Evolutionary conservation across 2,888 invertebrate species (phyloP), one percentile per base, ranked within the genome.

Genomic region (Drosophila rubida): DNA sequence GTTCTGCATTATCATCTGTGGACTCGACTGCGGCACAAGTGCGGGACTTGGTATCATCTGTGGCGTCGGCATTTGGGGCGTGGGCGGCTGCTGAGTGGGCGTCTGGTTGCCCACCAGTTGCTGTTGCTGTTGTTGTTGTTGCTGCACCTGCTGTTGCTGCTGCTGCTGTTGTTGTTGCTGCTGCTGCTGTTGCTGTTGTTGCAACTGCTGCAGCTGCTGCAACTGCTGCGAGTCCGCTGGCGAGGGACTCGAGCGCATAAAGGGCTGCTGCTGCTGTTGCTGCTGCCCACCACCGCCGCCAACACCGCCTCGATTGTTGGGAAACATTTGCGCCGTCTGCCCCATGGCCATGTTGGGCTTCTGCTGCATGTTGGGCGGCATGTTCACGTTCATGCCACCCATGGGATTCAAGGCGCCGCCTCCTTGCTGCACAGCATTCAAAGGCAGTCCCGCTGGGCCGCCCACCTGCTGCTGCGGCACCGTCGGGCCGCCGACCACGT

Each of bases 41-140:
- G 94, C 95, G 76, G 94, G 96, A 79, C 93, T 95, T 75, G 93
- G 94, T 82, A 94, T 95, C 95, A 94, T 95, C 88, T 94, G 94
- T 65, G 93, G 93, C 48, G 89, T 90, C 0, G 90, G 86, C 79
- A 91, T 78, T 49, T 91, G 91, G 1, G 89, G 80, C 0, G 85
- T 92, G 82, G 48, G 92, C 89, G 39, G 93, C 13, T 89, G 90
- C 8, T 88, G 89, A 58, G 88, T 67, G 61, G 89, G 89, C 30
- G 88, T 85, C n/a, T 80, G 80, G 23, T 78, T 78, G 23, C 83
- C 88, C n/a, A 82, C 80, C 13, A 81, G 53, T 45, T 85, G 85
- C 22, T 87, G 89, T 8, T 87, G 78, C 22, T 87, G 88, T 2
- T 87, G 88, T 4, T 84, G 80, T 0, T 88, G 94, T 76, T 93